These are phyloP conservation scores for Ophion ellenae DNA, from an alignment of 2,888 invertebrate species.

Conservation along the genomic window DNA sequence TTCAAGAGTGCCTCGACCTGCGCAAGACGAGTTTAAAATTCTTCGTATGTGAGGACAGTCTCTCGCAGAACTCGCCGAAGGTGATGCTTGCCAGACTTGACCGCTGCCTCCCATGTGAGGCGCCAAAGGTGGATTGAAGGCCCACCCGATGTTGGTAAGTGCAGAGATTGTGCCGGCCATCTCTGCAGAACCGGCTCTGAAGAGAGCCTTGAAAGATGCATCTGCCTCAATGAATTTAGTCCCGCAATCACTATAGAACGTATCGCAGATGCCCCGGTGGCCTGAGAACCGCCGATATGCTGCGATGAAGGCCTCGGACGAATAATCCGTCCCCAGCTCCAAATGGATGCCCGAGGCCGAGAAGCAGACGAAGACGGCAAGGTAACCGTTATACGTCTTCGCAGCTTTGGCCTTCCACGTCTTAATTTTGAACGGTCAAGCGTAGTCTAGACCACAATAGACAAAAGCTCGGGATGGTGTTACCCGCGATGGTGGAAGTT, in stretches of 20 bases:
- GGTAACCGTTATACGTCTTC: constrained; percentile 38
- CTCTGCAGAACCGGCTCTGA: constrained; percentile 2
- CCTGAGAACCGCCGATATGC: constrained; percentile 28
- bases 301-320: constrained; percentile 27
- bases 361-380: constrained; percentile 41
- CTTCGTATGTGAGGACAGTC: neutral
- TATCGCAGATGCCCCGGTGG: constrained; percentile 18
- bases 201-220: neutral
- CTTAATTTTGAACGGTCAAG: constrained; percentile 22
- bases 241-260: constrained; percentile 34
- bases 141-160: neutral
- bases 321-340: constrained; percentile 14
- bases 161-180: neutral
- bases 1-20: too few species aligned
- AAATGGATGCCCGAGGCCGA: constrained; percentile 29
- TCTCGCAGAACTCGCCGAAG: neutral
- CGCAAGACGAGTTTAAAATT: neutral
- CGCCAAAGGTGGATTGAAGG: constrained; percentile 29
- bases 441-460: constrained; percentile 41
- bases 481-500: constrained; percentile 7
- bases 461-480: constrained; percentile 9
- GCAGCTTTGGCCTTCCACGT: constrained; percentile 15
- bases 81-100: neutral
- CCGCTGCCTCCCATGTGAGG: constrained; percentile 42
- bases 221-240: constrained; percentile 44